These are phyloP conservation scores for Acronicta psi DNA, from an alignment of 2,888 invertebrate genomes.

Conservation along the genomic window DNA sequence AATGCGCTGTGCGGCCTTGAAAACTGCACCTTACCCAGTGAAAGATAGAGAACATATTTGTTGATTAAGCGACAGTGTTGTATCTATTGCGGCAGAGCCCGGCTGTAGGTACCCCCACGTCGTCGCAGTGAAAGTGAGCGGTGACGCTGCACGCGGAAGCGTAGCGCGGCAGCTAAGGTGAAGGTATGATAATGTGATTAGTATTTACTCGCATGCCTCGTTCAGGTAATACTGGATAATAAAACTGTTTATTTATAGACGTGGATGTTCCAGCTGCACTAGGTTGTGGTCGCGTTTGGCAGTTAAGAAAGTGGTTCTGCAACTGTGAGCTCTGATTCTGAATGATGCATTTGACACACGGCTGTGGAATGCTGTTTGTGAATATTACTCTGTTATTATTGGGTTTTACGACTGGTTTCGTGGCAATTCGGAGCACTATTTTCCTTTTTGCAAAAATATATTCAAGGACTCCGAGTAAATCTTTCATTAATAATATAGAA, in stretches of 20 bases:
- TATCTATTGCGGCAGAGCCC: conserved; percentile 65
- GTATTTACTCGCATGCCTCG: conserved; percentile 67
- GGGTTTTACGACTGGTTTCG: not conserved
- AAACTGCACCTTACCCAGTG: conserved; percentile 61
- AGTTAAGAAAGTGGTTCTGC: conserved; percentile 65
- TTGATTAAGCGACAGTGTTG: conserved; percentile 34
- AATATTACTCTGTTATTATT: conserved; percentile 14
- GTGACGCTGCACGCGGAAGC: conserved; percentile 81
- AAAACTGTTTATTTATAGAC: conserved; percentile 65
- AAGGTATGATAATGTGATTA: conserved; percentile 77
- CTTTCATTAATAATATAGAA: not conserved
- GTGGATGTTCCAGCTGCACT: conserved; percentile 55
- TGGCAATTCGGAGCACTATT: not conserved
- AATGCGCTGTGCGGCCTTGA: conserved; percentile 44
- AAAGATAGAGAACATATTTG: conserved; percentile 65
- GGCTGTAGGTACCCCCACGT: conserved; percentile 65
- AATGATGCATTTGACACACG: conserved; percentile 36
- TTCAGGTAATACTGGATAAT: conserved; percentile 70
- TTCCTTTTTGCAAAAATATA: conserved; percentile 1
- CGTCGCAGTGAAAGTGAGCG: conserved; percentile 82
- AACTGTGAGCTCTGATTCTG: conserved; percentile 24
- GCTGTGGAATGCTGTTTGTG: conserved; percentile 28
- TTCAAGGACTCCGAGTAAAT: not conserved
- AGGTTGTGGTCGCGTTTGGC: conserved; percentile 58
- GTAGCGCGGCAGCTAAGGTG: conserved; percentile 77